Base-by-base conservation (phyloP, 2,113 vertebrate genomes). In the Cyanocitta stelleri region DNA sequence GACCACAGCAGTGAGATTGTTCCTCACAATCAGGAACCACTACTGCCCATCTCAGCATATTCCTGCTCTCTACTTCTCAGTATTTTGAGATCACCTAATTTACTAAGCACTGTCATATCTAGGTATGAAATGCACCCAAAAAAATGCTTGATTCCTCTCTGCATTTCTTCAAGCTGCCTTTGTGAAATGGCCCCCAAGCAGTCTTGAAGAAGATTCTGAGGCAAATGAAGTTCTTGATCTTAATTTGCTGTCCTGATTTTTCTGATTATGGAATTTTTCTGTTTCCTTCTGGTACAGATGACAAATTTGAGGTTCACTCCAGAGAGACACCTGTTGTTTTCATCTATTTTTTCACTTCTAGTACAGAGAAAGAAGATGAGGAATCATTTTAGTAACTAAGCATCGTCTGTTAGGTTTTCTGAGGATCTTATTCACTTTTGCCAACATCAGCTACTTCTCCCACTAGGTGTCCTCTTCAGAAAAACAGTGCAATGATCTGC, bases 391-490 rank as follows among this genome's bases (percentile, higher is more conserved):
- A 84, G 35, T 72, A 90, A 81, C 39, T 67, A 23, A 81, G 18
- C 46, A 66, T 77, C 18, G 86, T 37, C 33, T 72, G 14, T 48
- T 69, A 22, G 13, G 5, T 74, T 93, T 88, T 66, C 20, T 84
- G n/a, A 88, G 11, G 39, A 46, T 92, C 61, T 85, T 58, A 66
- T 1, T 84, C 24, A 71, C 37, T 84, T 35, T 59, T 0, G 1
- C 13, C 52, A 76, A 35, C 24, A 92, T 52, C 48, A 54, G 30
- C 66, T 78, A 68, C 64, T 91, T 93, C 73, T 85, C 59, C 86
- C 89, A 92, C 73, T 91, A 95, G 84, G 58, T 89, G 80, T 85
- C 86, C 86, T 84, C 86, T 90, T 93, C 66, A 90, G 61, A 78
- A 92, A 92, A 96, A 80, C 55, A 88, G 41, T 32, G 33, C 24